A percentile compares a stretch with the other conserved stretches of the same genome.
Conservation (phyloP, 2,797 vertebrate species). For the Agapornis canus region DNA sequence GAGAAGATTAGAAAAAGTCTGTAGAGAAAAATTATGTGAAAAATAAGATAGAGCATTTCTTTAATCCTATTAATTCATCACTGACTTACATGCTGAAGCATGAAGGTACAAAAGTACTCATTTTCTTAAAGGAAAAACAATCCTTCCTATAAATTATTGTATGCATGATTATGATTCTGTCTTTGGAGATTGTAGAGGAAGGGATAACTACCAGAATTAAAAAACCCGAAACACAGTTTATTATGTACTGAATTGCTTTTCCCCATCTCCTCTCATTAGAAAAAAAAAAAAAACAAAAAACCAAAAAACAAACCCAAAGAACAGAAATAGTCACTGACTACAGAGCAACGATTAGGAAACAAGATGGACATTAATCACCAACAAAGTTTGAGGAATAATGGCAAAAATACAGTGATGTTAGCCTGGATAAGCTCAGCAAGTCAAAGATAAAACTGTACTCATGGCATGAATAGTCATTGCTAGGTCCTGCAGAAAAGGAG, state of each 20-base stretch:
- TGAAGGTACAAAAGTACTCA: neutral
- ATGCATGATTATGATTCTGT: neutral
- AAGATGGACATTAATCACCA: neutral
- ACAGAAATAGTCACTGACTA: neutral
- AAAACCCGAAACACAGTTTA: neutral
- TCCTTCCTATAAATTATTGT: neutral
- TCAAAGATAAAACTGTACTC: neutral
- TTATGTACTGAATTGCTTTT: neutral
- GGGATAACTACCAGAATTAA: neutral
- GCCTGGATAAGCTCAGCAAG: neutral
- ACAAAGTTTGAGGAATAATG: neutral
- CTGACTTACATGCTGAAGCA: neutral
- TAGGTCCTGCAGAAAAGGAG: neutral
- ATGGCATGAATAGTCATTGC: neutral
- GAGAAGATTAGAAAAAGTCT: neutral
- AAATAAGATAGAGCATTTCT: neutral
- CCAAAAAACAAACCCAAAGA: neutral
- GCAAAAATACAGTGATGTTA: neutral
- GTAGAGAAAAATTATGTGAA: neutral
- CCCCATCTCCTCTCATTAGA: neutral
- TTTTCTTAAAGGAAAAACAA: neutral
- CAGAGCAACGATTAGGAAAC: neutral
- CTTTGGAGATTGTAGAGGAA: neutral
- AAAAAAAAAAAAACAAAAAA: neutral
- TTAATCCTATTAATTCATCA: neutral